Percentiles rank a stretch among this genome's conserved stretches.
Evolutionary conservation across 1,140 invertebrate species (phyloP).

Genomic region (Venustaconcha ellipsiformis): DNA sequence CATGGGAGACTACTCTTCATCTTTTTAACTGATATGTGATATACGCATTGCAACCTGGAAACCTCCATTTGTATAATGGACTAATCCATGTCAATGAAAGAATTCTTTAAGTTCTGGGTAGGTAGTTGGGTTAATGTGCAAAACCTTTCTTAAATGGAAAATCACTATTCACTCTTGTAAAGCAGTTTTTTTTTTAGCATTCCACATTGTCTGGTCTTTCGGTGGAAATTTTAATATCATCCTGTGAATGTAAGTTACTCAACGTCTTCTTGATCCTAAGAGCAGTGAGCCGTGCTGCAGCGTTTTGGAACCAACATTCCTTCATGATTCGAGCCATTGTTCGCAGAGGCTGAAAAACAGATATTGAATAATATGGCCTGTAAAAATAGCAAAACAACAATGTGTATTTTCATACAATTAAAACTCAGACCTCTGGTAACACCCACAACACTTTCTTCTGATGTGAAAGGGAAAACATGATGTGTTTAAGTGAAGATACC

Average conservation of each 20-base stretch:
- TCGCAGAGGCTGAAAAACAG: constrained; percentile 76
- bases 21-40: no score
- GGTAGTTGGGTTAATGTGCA: no score
- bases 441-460: background rate
- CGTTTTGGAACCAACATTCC: constrained; percentile 94
- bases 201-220: no score
- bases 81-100: no score
- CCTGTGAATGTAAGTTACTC: constrained; percentile 79
- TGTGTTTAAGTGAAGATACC: background rate
- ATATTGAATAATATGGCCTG: constrained; percentile 4
- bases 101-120: no score
- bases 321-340: constrained; percentile 84
- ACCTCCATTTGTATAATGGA: no score
- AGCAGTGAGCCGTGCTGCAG: constrained; percentile 88
- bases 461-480: background rate
- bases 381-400: background rate
- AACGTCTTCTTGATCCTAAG: constrained; percentile 94
- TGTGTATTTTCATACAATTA: background rate
- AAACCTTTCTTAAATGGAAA: no score
- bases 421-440: background rate
- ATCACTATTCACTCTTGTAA: no score
- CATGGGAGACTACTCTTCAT: no score
- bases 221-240: constrained; percentile 30
- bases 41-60: no score
- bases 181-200: no score